Percentiles rank a stretch among this genome's conserved stretches.
phyloP scores from a whole-genome alignment of 2,888 invertebrate genomes.

The Xestia ashworthii region DNA sequence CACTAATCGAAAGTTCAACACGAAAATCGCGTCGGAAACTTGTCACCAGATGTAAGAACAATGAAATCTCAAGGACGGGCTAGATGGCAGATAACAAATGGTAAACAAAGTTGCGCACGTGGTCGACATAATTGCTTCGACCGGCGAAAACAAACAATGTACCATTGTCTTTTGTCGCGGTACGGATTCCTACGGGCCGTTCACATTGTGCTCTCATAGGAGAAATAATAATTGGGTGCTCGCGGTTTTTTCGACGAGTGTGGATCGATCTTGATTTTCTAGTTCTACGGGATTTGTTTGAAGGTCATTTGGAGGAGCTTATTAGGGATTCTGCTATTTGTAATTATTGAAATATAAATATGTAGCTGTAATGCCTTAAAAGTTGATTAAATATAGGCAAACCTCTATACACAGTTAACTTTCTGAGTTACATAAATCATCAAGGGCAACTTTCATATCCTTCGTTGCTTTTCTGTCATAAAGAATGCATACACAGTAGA shows the following conservation, averaged over 20 bases:
- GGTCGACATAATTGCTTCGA: conserved; percentile 80
- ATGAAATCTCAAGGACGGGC: conserved; percentile 80
- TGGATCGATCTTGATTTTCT: conserved; percentile 34
- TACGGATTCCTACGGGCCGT: conserved; percentile 67
- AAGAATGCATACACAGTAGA: not conserved
- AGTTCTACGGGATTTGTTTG: conserved; percentile 15
- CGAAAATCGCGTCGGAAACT: conserved; percentile 65
- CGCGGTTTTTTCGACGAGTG: conserved; percentile 48
- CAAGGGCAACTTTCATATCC: not conserved
- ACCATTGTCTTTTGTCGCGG: conserved; percentile 78
- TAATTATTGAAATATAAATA: too few relatives aligned
- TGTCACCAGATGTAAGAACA: conserved; percentile 68
- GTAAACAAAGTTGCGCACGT: conserved; percentile 85
- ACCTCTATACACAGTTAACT: not conserved
- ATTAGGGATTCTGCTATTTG: not conserved
- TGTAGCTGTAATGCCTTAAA: not conserved
- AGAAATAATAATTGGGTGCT: conserved; percentile 63
- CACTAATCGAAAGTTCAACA: conserved; percentile 63
- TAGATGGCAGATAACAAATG: conserved; percentile 82
- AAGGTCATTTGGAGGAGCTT: conserved; percentile 18
- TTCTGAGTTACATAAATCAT: not conserved
- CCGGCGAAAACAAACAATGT: conserved; percentile 84
- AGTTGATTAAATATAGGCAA: not conserved
- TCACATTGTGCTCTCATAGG: conserved; percentile 66
- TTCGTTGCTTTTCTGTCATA: not conserved